Evolutionary conservation across 2,797 vertebrate genomes (phyloP).

Genomic region (Microhierax caerulescens): DNA sequence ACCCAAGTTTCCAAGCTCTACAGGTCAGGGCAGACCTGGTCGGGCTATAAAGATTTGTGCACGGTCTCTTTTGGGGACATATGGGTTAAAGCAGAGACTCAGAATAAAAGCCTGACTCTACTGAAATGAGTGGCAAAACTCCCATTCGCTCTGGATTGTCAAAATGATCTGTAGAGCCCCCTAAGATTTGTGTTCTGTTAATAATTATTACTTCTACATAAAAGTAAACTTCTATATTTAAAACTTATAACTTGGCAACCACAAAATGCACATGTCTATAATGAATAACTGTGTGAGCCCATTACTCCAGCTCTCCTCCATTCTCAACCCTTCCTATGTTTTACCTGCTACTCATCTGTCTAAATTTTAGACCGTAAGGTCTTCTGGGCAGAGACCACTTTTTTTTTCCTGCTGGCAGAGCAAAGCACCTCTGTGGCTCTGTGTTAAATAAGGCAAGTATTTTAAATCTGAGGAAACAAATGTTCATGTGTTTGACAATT

Average conservation of each 20-base stretch:
- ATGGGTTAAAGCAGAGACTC: constrained; percentile 26
- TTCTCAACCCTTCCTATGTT: not conserved
- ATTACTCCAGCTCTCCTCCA: not conserved
- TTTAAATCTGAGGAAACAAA: constrained; percentile 30
- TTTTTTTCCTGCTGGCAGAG: not conserved
- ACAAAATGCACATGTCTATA: constrained; percentile 45
- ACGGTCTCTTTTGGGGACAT: not conserved
- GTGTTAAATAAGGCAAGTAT: constrained; percentile 18
- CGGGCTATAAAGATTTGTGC: not conserved
- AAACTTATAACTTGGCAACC: constrained; percentile 63
- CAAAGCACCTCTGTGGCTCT: not conserved
- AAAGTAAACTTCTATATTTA: constrained; percentile 68
- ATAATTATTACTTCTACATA: constrained; percentile 70
- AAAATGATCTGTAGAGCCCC: constrained; percentile 44
- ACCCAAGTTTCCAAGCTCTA: not conserved
- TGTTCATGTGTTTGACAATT: constrained; percentile 5
- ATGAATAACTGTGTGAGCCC: constrained; percentile 31
- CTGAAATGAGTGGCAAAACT: constrained; percentile 43
- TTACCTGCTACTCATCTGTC: constrained; percentile 9
- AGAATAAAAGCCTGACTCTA: not conserved
- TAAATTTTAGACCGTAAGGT: not conserved
- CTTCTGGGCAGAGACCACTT: not conserved
- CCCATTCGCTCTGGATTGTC: constrained; percentile 44
- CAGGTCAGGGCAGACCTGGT: not conserved
- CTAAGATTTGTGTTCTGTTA: constrained; percentile 61